A percentile compares a stretch with the other conserved stretches of the same genome.
These are phyloP conservation scores for Myiozetetes cayanensis DNA, from an alignment of 2,113 vertebrate genomes.

Conservation along the genomic window DNA sequence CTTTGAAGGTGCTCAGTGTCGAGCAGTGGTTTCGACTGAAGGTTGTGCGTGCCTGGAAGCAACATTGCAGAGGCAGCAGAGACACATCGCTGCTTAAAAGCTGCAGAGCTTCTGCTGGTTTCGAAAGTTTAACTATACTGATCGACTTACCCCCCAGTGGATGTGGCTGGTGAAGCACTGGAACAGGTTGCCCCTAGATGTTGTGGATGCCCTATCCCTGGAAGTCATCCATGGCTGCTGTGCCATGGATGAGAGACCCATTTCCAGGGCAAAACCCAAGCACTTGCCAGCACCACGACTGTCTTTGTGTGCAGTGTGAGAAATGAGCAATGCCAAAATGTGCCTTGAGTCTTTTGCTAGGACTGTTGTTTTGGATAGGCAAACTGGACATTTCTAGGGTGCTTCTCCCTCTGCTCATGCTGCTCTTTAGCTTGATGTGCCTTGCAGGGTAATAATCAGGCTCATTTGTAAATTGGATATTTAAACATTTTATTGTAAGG, in stretches of 20 bases:
- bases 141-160: not conserved
- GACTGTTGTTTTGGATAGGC: not conserved
- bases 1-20: not conserved
- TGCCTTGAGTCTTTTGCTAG: not conserved
- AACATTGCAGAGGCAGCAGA: not conserved
- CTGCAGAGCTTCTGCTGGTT: not conserved
- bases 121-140: not conserved
- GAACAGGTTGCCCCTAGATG: not conserved
- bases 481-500: not conserved
- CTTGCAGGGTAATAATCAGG: not conserved
- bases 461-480: not conserved
- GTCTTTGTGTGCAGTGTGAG: not conserved
- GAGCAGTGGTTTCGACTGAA: fast-evolving
- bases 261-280: not conserved
- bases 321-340: not conserved
- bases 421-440: not conserved
- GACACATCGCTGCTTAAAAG: not conserved
- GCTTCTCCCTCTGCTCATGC: not conserved
- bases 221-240: not conserved
- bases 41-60: not conserved
- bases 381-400: not conserved
- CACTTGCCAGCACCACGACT: not conserved
- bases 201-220: not conserved
- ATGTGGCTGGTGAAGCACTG: not conserved
- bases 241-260: not conserved